A percentile compares a stretch with the other conserved stretches of the same genome.
phyloP scores from a whole-genome alignment of 2,113 vertebrate species.

The Laterallus jamaicensis region DNA sequence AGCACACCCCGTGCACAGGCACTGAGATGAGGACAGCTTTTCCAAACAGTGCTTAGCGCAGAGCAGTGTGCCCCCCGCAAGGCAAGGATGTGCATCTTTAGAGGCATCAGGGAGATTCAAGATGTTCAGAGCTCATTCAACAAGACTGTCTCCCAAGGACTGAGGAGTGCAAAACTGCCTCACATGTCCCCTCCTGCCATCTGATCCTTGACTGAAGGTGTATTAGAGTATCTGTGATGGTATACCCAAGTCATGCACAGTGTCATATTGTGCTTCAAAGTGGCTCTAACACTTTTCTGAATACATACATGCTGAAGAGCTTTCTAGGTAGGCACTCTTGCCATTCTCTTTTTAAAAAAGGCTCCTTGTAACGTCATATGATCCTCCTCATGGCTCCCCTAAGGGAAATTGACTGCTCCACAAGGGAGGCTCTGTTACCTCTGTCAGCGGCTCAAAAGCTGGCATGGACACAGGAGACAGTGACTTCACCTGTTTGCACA shows the following conservation, averaged over 20 bases:
- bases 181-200: background rate
- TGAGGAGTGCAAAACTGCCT: background rate
- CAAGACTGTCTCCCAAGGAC: background rate
- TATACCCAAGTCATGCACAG: background rate
- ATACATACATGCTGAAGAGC: background rate
- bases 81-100: fast-evolving
- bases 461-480: background rate
- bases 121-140: background rate
- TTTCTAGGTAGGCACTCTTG: background rate
- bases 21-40: background rate
- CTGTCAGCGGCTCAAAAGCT: background rate
- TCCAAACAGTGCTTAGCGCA: too few species aligned
- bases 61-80: fast-evolving
- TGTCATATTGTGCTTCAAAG: background rate
- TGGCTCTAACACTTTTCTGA: background rate
- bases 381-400: background rate
- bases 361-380: background rate
- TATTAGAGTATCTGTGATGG: background rate
- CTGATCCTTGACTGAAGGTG: background rate
- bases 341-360: background rate
- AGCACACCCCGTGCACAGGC: fast-evolving
- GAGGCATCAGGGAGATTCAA: fast-evolving
- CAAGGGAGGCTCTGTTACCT: background rate
- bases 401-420: background rate
- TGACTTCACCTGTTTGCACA: fast-evolving